These are phyloP conservation scores for Solenopsis fugax DNA, from an alignment of 1,140 invertebrate species.

Conservation along the genomic window DNA sequence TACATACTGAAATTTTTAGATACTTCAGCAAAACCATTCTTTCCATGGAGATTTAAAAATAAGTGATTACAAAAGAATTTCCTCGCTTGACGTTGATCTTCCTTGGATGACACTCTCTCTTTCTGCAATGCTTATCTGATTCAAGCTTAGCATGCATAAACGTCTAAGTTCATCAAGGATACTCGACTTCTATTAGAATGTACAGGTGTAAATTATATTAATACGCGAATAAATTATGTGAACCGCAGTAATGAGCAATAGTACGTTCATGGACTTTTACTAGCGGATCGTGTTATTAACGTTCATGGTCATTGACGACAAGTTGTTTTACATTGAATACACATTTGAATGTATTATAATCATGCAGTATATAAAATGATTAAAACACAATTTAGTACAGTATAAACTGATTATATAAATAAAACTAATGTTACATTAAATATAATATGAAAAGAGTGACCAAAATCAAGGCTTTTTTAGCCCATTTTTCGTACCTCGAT, in stretches of 20 bases:
- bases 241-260: slow-evolving; percentile 27
- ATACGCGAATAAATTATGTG: background rate
- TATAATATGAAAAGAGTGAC: background rate
- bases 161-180: background rate
- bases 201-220: background rate
- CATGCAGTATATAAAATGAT: background rate
- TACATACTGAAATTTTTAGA: no score
- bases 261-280: background rate
- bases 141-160: background rate
- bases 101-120: background rate
- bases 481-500: no score
- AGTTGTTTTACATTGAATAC: background rate
- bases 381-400: background rate
- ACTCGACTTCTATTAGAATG: background rate
- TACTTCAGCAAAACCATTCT: no score
- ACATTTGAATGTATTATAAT: background rate
- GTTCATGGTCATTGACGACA: slow-evolving; percentile 28
- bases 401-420: background rate
- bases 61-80: background rate
- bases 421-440: background rate
- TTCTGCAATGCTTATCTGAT: background rate
- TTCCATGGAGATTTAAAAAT: background rate
- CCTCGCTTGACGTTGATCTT: background rate
- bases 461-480: no score
- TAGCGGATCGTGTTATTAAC: slow-evolving; percentile 18